phyloP scores from a whole-genome alignment of 2,888 invertebrate species.

The Chromoteleia sp. region DNA sequence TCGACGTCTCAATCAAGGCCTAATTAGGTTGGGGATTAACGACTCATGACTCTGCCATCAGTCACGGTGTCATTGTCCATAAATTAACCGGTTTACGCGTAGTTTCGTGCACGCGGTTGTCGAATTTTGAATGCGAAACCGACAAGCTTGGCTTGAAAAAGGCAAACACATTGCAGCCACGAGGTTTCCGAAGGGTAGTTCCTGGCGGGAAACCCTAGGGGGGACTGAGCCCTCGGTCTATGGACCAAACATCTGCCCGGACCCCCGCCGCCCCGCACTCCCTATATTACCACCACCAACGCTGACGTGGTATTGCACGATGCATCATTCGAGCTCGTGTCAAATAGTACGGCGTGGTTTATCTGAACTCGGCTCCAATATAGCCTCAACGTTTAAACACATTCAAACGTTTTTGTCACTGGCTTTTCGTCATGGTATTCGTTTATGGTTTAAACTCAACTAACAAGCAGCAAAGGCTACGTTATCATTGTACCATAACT shows the following conservation, averaged over 20 bases:
- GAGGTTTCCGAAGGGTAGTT: slow-evolving; percentile 79
- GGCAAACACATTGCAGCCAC: slow-evolving; percentile 28
- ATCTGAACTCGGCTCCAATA: slow-evolving; percentile 17
- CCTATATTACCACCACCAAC: slow-evolving; percentile 68
- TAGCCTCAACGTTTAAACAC: too few relatives aligned
- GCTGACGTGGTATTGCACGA: slow-evolving; percentile 66
- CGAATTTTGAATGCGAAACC: slow-evolving; percentile 15
- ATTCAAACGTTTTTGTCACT: too few relatives aligned
- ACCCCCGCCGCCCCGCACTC: slow-evolving; percentile 72
- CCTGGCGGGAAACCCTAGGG: slow-evolving; percentile 81
- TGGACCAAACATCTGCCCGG: slow-evolving; percentile 84
- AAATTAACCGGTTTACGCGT: slow-evolving; percentile 2
- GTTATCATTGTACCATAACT: too few relatives aligned
- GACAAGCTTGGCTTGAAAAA: slow-evolving; percentile 24
- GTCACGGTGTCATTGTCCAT: slow-evolving; percentile 9
- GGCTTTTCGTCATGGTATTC: too few relatives aligned
- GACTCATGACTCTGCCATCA: neutral
- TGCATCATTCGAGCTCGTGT: slow-evolving; percentile 62
- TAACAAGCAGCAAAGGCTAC: too few relatives aligned
- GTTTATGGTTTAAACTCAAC: too few relatives aligned
- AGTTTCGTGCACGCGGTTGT: slow-evolving; percentile 6
- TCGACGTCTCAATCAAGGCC: slow-evolving; percentile 32
- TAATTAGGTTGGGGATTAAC: slow-evolving; percentile 22
- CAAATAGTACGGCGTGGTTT: slow-evolving; percentile 39
- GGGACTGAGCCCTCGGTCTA: slow-evolving; percentile 80